Evolutionary conservation across 2,113 vertebrate species (phyloP).

Genomic region (Cyprinodon tularosa): DNA sequence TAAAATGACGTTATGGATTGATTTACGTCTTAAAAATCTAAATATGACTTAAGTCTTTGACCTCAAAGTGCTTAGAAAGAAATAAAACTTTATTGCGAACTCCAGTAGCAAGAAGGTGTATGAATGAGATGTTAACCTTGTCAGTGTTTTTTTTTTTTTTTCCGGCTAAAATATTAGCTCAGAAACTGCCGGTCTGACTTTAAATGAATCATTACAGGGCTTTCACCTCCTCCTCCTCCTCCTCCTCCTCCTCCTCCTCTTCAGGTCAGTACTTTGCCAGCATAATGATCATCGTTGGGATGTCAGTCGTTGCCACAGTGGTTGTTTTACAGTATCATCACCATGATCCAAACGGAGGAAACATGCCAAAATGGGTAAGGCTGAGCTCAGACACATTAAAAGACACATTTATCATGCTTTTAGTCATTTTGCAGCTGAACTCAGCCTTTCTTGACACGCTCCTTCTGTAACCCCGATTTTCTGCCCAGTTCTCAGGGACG

Average conservation of each 20-base stretch:
- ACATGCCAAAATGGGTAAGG: slow-evolving; percentile 85
- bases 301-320: slow-evolving; percentile 84
- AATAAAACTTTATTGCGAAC: background rate
- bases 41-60: background rate
- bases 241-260: slow-evolving; percentile 21
- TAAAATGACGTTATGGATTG: background rate
- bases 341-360: slow-evolving; percentile 82
- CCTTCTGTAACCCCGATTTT: slow-evolving; percentile 10
- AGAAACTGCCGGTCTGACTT: background rate
- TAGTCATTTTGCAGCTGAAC: background rate
- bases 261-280: slow-evolving; percentile 86
- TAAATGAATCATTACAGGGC: background rate
- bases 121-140: background rate
- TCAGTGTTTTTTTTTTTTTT: background rate
- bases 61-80: background rate
- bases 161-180: background rate
- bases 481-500: slow-evolving; percentile 12
- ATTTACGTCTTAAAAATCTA: background rate
- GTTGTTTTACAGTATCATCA: slow-evolving; percentile 86
- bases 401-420: background rate
- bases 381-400: background rate
- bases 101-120: background rate
- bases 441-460: background rate
- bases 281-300: slow-evolving; percentile 86
- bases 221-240: slow-evolving; percentile 34